Evolutionary conservation across 2,797 vertebrate genomes (phyloP).

Genomic region (Delichon dasypus): DNA sequence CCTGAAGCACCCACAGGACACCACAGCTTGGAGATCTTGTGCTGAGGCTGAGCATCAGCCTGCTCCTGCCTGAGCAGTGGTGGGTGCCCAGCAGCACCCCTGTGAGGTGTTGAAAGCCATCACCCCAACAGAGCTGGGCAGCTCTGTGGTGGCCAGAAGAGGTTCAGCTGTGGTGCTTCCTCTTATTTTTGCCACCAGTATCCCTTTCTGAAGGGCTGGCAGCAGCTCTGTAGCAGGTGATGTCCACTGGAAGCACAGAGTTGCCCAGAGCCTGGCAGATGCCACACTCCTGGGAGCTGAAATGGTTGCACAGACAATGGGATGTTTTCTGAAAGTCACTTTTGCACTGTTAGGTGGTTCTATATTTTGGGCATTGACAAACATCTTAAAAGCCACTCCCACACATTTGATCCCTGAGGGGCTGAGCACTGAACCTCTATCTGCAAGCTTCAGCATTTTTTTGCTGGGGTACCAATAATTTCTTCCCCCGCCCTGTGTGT

Average conservation of each 20-base stretch:
- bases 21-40: not conserved
- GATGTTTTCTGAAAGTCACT: not conserved
- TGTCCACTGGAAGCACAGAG: not conserved
- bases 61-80: not conserved
- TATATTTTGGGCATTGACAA: not conserved
- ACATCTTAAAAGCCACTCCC: not conserved
- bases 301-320: not conserved
- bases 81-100: not conserved
- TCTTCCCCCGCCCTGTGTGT: fast-evolving
- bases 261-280: not conserved
- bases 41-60: not conserved
- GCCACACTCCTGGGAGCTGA: not conserved
- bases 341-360: not conserved
- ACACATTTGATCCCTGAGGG: not conserved
- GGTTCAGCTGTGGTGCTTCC: not conserved
- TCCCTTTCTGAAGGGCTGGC: not conserved
- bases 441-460: not conserved
- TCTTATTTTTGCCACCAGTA: not conserved
- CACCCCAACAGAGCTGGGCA: not conserved
- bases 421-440: not conserved
- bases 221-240: not conserved
- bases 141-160: not conserved
- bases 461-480: not conserved
- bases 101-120: not conserved
- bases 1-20: not conserved